Evolutionary conservation across 2,113 vertebrate species (phyloP), one percentile per base, ranked within the genome.

Genomic region (Dolichallabes microphthalmus): DNA sequence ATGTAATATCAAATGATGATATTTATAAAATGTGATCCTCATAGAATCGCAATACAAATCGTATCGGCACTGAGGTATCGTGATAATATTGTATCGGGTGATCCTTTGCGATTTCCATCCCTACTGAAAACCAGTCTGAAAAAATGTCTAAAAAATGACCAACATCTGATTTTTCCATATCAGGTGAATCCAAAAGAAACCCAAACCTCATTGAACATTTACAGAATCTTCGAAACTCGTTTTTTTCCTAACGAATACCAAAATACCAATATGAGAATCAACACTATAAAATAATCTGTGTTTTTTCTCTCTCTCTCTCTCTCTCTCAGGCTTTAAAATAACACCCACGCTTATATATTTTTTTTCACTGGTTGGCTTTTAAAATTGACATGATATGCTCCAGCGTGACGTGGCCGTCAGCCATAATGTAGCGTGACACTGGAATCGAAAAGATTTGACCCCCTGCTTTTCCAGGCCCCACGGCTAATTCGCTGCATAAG

Each of bases 391-490:
- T 32, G 80, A 82, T 83, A n/a, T 9, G 27, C 60, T 60, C 27
- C 83, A 57, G 82, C 58, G 55, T 53, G 75, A 86, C 52, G 63
- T 69, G 74, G 50, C 69, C 55, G 13, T 85, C 53, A 80, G 87
- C 39, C 4, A 74, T 85, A 88, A 88, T 85, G 39, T 55, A 75
- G 77, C 76, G 85, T 82, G 84, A 87, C 84, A 84, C 78, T 2
- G 45, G 66, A 73, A 68, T 86, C 63, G 84, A 79, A 87, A 39
- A 79, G 68, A 88, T 75, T 83, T 83, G 85, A 88, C 88, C 88
- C 82, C 55, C 50, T 66, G 73, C 61, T 7, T 81, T 84, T 55
- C 80, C 32, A 74, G 1, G 17, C 74, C 63, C 57, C 69, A 10
- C 32, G 57, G 82, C 25, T 22, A 64, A 80, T 55, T 82, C 52